These are phyloP conservation scores for Melinaea marsaeus DNA, from an alignment of 2,888 invertebrate species.

Conservation along the genomic window DNA sequence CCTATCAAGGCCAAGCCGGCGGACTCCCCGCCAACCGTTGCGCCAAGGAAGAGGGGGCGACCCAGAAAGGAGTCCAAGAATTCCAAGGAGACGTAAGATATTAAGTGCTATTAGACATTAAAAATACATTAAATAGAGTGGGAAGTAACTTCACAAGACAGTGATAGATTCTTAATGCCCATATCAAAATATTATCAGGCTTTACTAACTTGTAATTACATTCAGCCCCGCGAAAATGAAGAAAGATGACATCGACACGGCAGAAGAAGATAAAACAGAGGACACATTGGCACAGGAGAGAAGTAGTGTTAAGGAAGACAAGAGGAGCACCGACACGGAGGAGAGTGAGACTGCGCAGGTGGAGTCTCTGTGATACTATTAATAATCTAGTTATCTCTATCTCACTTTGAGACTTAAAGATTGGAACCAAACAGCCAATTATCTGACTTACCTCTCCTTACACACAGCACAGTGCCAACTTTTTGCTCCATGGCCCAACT, in stretches of 20 bases:
- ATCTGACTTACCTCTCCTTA: too few relatives aligned
- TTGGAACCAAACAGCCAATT: background rate
- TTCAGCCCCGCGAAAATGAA: slow-evolving; percentile 51
- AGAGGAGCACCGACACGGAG: slow-evolving; percentile 11
- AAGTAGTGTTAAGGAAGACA: slow-evolving; percentile 14
- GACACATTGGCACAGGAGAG: slow-evolving; percentile 15
- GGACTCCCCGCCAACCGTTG: slow-evolving; percentile 14
- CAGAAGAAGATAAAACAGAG: slow-evolving; percentile 25
- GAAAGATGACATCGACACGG: slow-evolving; percentile 44
- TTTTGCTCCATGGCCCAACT: too few relatives aligned
- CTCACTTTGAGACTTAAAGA: background rate
- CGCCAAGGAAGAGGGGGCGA: slow-evolving; percentile 56
- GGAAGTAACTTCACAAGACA: background rate
- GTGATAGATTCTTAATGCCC: too few relatives aligned
- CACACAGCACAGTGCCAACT: too few relatives aligned
- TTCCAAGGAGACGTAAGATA: slow-evolving; percentile 41
- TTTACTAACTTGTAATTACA: background rate
- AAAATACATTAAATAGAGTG: background rate
- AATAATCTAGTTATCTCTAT: background rate
- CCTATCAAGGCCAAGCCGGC: slow-evolving; percentile 17
- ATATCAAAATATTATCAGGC: background rate
- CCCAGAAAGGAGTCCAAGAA: slow-evolving; percentile 51
- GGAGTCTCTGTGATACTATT: background rate
- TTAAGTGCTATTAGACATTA: background rate
- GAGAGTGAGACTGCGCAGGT: slow-evolving; percentile 14